Conservation (phyloP, 2,888 invertebrate species). For the Watsonalla cultraria region DNA sequence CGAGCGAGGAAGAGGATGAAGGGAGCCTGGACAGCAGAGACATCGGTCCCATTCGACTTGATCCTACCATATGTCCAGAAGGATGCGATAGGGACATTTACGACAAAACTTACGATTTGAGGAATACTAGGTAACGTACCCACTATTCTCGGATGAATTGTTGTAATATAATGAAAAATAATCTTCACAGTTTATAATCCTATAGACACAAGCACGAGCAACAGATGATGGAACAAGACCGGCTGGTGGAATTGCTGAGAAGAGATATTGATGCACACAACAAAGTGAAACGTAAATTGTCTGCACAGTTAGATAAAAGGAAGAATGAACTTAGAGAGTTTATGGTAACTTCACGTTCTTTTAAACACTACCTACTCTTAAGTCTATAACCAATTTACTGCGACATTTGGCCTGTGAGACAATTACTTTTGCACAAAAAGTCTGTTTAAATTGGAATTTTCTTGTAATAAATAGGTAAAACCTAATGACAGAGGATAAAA, state of each 20-base stretch:
- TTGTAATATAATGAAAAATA: not conserved
- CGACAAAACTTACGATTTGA: slow-evolving; percentile 81
- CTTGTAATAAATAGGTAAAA: no score
- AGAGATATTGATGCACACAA: slow-evolving; percentile 80
- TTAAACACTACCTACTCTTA: no score
- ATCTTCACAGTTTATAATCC: not conserved
- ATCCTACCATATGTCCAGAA: slow-evolving; percentile 84
- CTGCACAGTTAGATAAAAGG: slow-evolving; percentile 72
- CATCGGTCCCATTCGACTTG: slow-evolving; percentile 81
- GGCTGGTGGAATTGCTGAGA: slow-evolving; percentile 74
- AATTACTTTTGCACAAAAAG: not conserved
- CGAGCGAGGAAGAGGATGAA: slow-evolving; percentile 80
- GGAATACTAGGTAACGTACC: slow-evolving; percentile 72
- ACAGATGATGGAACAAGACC: slow-evolving; percentile 77
- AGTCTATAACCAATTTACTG: no score
- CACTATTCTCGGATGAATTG: not conserved
- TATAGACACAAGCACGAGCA: slow-evolving; percentile 75
- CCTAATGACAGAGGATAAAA: no score
- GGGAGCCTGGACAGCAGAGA: slow-evolving; percentile 82
- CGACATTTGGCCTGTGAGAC: not conserved
- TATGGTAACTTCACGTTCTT: no score
- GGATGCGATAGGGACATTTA: slow-evolving; percentile 84
- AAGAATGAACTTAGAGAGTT: slow-evolving; percentile 81
- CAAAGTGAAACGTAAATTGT: slow-evolving; percentile 77
- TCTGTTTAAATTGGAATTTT: no score